Percentiles rank a stretch among this genome's conserved stretches.
phyloP scores from a whole-genome alignment of 2,888 invertebrate genomes.

The Camptogramma bilineatum region DNA sequence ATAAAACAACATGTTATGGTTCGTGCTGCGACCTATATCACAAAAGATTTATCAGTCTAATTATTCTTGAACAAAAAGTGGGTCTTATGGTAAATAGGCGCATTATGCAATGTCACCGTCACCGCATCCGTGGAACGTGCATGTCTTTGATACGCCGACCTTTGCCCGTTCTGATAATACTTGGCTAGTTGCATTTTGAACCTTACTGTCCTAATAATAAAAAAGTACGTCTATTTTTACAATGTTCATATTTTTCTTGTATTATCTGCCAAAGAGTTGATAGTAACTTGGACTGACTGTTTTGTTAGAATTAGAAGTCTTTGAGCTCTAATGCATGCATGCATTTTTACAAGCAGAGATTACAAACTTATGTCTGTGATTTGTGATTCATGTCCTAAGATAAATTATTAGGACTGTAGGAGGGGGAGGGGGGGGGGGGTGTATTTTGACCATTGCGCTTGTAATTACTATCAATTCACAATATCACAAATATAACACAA shows the following conservation, averaged over 20 bases:
- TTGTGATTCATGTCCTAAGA: too few species aligned
- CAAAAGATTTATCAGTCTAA: slow-evolving; percentile 11
- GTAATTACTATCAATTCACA: too few species aligned
- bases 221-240: background rate
- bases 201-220: slow-evolving; percentile 10
- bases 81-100: slow-evolving; percentile 16
- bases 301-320: too few species aligned
- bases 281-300: background rate
- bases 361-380: too few species aligned
- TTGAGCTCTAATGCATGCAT: too few species aligned
- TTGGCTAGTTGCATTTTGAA: slow-evolving; percentile 10
- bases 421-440: too few species aligned
- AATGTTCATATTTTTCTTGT: background rate
- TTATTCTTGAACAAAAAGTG: slow-evolving; percentile 14
- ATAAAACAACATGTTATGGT: background rate
- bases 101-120: slow-evolving; percentile 30
- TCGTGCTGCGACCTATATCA: background rate
- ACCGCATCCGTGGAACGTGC: slow-evolving; percentile 26
- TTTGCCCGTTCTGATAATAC: slow-evolving; percentile 27
- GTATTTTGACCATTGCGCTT: too few species aligned
- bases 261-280: background rate
- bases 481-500: too few species aligned
- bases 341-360: too few species aligned
- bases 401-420: too few species aligned
- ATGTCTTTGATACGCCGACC: slow-evolving; percentile 30